A percentile compares a stretch with the other conserved stretches of the same genome.
Evolutionary conservation across 2,113 vertebrate species (phyloP).

Genomic region (Phocoena sinus): DNA sequence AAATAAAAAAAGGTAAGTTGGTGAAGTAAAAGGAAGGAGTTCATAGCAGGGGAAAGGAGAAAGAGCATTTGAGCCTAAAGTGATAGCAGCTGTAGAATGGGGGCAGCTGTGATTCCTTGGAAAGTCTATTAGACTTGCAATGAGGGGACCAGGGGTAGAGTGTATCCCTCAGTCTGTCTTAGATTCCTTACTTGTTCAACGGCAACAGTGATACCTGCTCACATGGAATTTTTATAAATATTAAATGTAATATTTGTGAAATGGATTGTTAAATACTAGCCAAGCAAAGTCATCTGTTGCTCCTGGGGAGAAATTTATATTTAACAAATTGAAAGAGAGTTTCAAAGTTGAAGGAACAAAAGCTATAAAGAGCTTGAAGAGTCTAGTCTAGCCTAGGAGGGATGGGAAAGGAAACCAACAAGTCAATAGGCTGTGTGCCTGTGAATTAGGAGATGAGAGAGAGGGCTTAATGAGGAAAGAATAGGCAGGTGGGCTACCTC

Average conservation of each 20-base stretch:
- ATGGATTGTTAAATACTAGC: not conserved
- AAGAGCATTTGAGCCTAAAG: not conserved
- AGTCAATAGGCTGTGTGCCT: not conserved
- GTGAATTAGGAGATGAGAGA: not conserved
- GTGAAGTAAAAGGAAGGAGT: not conserved
- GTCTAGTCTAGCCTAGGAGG: not conserved
- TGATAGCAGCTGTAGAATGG: not conserved
- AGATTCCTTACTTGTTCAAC: not conserved
- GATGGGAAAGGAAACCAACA: not conserved
- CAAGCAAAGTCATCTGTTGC: not conserved
- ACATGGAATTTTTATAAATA: not conserved
- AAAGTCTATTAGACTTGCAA: not conserved
- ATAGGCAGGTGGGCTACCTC: not conserved
- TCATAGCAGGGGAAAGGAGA: not conserved
- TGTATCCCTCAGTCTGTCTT: not conserved
- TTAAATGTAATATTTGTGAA: not conserved
- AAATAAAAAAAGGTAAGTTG: conserved; percentile 44
- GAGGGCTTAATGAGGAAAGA: not conserved
- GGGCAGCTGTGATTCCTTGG: too few species aligned
- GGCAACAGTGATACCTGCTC: not conserved
- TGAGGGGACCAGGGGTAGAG: not conserved
- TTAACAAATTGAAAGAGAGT: not conserved
- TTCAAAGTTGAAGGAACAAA: not conserved
- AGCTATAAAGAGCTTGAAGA: not conserved
- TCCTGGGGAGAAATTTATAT: not conserved